Base-by-base conservation (phyloP, 2,113 vertebrate species). In the Percopsis transmontana region DNA sequence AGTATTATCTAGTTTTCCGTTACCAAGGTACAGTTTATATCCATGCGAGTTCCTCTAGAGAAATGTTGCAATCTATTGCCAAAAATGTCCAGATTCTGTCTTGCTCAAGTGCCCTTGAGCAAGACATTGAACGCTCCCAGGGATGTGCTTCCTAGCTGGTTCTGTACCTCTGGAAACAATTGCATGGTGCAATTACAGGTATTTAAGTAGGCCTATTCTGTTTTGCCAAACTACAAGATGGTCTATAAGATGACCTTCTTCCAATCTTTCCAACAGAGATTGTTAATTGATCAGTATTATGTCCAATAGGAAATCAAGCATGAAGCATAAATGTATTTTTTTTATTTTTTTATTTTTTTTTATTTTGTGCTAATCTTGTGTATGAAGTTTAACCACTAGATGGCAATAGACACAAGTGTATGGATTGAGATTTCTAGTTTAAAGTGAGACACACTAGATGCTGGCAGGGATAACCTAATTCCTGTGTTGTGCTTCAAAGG, bases 311-410 rank as follows among this genome's bases (percentile, higher is more conserved):
- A 53, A 53, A 51, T 19, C 6, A 20, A 1, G 12, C 23, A 12
- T 53, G 51, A 53, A 23, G 9, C 20, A 21, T 19, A 53, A 53
- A 3, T 21, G 48, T 13, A 12, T 18, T 21, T 51, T 51, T 16
- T 48, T 48, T 48, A 6, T 48, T 48, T 13, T 48, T n/a, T 12
- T 23, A 14, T 2, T 53, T 33, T 21, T 15, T 33, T 55, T 16
- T 55, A n/a, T 55, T 33, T 40, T 19, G 21, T 65, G 69, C 55
- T 53, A 27, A 47, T n/a, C 20, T 33, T 48, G 44, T 62, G 16
- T 2, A 20, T 9, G 27, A 1, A 2, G 23, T 56, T 0, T 2
- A 15, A 27, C 84, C 84, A 80, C 68, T 44, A 88, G 87, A 44
- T 56, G 87, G 85, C 80, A 39, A 19, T 66, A 68, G 13, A 1